Evolutionary conservation across 2,888 invertebrate species (phyloP).

Genomic region (Synergus laeviventris): DNA sequence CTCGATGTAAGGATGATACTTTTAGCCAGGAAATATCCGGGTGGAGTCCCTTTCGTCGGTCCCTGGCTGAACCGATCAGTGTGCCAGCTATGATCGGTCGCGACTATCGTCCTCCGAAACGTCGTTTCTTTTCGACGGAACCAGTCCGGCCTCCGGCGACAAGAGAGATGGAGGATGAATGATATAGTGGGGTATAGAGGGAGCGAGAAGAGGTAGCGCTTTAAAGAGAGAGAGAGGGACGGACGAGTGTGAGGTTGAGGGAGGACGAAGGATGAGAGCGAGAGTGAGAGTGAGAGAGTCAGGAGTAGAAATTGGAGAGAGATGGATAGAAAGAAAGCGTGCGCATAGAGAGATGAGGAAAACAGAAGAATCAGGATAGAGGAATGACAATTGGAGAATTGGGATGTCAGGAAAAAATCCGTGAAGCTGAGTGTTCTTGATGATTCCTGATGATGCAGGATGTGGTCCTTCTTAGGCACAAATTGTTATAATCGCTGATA

Average conservation of each 20-base stretch:
- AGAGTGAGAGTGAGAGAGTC: slow-evolving; percentile 43
- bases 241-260: slow-evolving; percentile 39
- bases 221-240: slow-evolving; percentile 48
- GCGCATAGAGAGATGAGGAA: slow-evolving; percentile 39
- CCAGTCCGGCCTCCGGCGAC: slow-evolving; percentile 60
- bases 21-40: slow-evolving; percentile 41
- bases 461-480: not conserved
- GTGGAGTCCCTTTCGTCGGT: slow-evolving; percentile 39
- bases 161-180: slow-evolving; percentile 49
- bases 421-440: not conserved
- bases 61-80: slow-evolving; percentile 71
- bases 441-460: not conserved
- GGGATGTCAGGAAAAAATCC: not conserved
- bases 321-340: slow-evolving; percentile 45
- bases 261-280: slow-evolving; percentile 48
- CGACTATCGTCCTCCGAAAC: slow-evolving; percentile 75
- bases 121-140: slow-evolving; percentile 75
- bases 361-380: slow-evolving; percentile 19
- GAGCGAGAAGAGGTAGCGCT: slow-evolving; percentile 56
- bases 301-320: slow-evolving; percentile 45
- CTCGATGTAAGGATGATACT: slow-evolving; percentile 6
- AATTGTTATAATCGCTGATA: not conserved
- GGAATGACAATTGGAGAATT: not conserved
- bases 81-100: slow-evolving; percentile 76
- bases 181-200: slow-evolving; percentile 51